phyloP scores from a whole-genome alignment of 2,797 vertebrate genomes.

The Xenops minutus region DNA sequence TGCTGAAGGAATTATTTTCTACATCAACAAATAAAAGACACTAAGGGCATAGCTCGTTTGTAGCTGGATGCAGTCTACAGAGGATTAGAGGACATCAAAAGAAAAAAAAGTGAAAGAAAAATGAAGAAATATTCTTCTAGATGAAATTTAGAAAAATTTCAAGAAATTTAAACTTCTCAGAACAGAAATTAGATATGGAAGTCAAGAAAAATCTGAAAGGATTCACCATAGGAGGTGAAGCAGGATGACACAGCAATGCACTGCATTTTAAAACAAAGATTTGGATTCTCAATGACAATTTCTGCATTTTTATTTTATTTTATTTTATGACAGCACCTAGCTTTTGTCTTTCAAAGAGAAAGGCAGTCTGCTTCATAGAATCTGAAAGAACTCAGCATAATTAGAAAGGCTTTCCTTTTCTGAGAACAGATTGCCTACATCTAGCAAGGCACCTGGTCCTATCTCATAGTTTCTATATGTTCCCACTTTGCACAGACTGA shows the following conservation, averaged over 20 bases:
- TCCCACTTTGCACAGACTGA: background rate
- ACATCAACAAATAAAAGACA: background rate
- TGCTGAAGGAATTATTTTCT: background rate
- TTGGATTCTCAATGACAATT: background rate
- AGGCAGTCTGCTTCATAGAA: background rate
- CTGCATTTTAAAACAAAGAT: background rate
- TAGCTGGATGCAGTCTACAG: background rate
- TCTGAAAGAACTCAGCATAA: background rate
- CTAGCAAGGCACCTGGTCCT: background rate
- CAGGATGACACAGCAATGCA: background rate
- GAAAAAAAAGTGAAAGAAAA: background rate
- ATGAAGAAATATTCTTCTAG: background rate
- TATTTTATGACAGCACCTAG: background rate
- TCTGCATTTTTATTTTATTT: background rate
- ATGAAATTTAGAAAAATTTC: background rate
- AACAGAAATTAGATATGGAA: background rate
- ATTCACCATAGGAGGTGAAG: background rate
- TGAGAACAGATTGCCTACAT: background rate
- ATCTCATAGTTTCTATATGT: background rate
- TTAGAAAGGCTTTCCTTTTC: background rate
- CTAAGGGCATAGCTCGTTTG: fast-evolving
- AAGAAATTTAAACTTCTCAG: background rate
- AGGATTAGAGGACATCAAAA: background rate
- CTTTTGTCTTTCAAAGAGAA: background rate
- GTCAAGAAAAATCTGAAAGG: background rate